Evolutionary conservation across 2,113 vertebrate genomes (phyloP).

Genomic region (Sinocyclocheilus rhinocerous): DNA sequence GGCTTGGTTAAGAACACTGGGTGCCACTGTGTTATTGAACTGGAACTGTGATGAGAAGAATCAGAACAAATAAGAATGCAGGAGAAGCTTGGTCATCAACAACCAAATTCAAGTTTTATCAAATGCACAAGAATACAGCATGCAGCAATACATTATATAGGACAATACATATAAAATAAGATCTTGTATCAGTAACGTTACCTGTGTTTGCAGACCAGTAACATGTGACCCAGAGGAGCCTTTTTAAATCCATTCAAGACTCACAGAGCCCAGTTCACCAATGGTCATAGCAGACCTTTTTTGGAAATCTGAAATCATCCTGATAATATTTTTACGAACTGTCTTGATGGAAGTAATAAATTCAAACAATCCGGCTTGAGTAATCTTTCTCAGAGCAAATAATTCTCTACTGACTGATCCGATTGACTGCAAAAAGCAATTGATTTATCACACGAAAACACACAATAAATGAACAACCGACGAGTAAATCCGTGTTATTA

Average conservation of each 20-base stretch:
- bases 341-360: neutral
- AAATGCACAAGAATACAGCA: neutral
- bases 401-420: neutral
- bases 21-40: conserved; percentile 81
- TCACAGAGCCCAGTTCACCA: conserved; percentile 27
- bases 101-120: neutral
- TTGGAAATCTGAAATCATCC: conserved; percentile 56
- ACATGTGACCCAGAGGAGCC: conserved; percentile 16
- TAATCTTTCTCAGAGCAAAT: neutral
- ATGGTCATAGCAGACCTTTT: neutral
- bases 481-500: neutral
- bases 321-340: neutral
- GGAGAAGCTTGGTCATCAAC: neutral
- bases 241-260: conserved; percentile 59
- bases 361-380: neutral
- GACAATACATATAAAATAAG: neutral
- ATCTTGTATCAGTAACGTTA: conserved; percentile 46
- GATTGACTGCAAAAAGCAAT: neutral
- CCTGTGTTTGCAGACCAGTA: conserved; percentile 67
- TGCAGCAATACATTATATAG: neutral
- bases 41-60: conserved; percentile 76
- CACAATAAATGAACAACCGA: neutral
- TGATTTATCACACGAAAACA: neutral
- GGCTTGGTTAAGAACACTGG: conserved; percentile 77
- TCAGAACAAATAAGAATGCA: neutral